phyloP scores from a whole-genome alignment of 37 sponge, comb jelly and placozoan genomes.

The Haliclona indistincta region DNA sequence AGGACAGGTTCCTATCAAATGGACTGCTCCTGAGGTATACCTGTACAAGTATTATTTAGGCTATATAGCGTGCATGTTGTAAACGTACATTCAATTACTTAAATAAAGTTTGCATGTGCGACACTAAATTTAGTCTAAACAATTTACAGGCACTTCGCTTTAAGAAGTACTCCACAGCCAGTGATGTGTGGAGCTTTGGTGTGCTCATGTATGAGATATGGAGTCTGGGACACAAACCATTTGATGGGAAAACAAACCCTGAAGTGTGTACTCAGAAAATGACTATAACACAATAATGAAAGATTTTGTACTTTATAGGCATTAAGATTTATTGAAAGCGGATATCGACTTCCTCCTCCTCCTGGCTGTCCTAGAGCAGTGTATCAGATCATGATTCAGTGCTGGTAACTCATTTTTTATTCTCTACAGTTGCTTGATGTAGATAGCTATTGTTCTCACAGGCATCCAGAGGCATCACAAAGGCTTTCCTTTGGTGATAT shows the following conservation, averaged over 20 bases:
- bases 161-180: background rate
- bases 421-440: no score
- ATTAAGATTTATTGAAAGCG: slow-evolving; percentile 1
- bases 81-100: no score
- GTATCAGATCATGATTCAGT: slow-evolving; percentile 35
- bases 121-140: no score
- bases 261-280: background rate
- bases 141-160: background rate
- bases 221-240: slow-evolving; percentile 10
- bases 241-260: background rate
- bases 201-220: slow-evolving; percentile 8
- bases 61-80: no score
- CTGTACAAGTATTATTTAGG: background rate
- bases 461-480: no score
- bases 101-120: no score
- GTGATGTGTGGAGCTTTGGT: slow-evolving; percentile 16
- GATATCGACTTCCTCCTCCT: slow-evolving; percentile 17
- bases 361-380: no score
- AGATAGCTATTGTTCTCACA: no score
- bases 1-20: slow-evolving; percentile 54
- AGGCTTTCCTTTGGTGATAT: no score
- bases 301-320: background rate
- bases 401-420: no score
- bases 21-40: slow-evolving; percentile 72
- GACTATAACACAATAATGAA: background rate